Base-by-base conservation (phyloP, 2,888 invertebrate species). In the Drosophila neonasuta region DNA sequence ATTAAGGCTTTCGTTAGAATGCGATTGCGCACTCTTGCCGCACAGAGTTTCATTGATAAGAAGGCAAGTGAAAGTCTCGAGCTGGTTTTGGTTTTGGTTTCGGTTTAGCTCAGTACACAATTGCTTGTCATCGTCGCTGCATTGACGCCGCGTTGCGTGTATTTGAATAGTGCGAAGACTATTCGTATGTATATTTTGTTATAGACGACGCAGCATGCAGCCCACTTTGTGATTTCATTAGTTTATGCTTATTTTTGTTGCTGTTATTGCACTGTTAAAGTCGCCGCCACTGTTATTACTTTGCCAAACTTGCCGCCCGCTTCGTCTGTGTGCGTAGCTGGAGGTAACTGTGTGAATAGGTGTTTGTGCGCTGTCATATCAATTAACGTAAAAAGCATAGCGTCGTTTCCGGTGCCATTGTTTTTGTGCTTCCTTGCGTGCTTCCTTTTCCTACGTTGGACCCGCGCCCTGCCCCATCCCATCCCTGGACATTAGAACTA, bases 21-120 rank as follows among this genome's bases (percentile, higher is more conserved):
- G 74, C 64, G 74, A 71, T 54, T 71, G 68, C 82, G 70, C 83
- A 60, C 62, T 68, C 46, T 60, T 41, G 41, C 55, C 64, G 54
- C 57, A 61, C 60, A 51, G 34, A 51, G 34, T 73, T 81, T 84
- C 81, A 81, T 81, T 81, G 81, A 81, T 81, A 81, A 81, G 81
- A 78, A 83, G 32, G 42, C 65, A 63, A 74, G 74, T 77, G 78
- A 80, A 77, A 80, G 77, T 60, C 55, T 42, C 58, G 57, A 46
- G 42, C 42, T 30, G 36, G 32, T 34, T 36, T 36, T 30, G 36
- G 32, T 34, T 36, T 36, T 6, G 11, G 36, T n/a, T 36, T 36
- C 36, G n/a, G n/a, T n/a, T n/a, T 36, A 11, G 36, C 77, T 44
- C 77, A 74, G 74, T 74, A 68, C 56, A 68, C 59, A 77, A 60